phyloP scores from a whole-genome alignment of 2,113 vertebrate species.

The Odobenus rosmarus region DNA sequence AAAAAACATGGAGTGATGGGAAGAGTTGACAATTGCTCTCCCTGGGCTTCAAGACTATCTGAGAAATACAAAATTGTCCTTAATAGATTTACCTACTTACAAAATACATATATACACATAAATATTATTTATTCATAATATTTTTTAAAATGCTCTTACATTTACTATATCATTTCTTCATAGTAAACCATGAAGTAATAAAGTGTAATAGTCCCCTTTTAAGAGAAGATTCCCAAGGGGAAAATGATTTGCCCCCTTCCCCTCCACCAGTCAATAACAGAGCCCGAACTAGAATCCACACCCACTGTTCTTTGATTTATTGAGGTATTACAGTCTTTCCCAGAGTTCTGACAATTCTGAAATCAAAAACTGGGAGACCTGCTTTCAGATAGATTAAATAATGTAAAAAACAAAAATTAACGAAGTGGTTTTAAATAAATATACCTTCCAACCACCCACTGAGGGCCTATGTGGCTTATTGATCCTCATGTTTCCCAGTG shows the following conservation, averaged over 20 bases:
- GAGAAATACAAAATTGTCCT: not conserved
- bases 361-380: not conserved
- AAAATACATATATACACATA: not conserved
- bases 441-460: not conserved
- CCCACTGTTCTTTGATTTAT: not conserved
- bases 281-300: not conserved
- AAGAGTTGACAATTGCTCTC: not conserved
- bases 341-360: not conserved
- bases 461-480: not conserved
- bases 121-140: not conserved
- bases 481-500: not conserved
- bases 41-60: not conserved
- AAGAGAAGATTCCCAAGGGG: not conserved
- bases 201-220: not conserved
- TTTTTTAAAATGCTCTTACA: not conserved
- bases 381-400: conserved; percentile 35
- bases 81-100: not conserved
- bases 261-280: not conserved
- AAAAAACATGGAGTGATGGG: not conserved
- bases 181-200: not conserved
- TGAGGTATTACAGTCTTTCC: not conserved
- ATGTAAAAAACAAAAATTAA: conserved; percentile 59
- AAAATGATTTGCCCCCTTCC: not conserved
- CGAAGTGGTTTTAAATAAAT: conserved; percentile 23
- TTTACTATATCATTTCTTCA: not conserved